Evolutionary conservation across 2,797 vertebrate genomes (phyloP).

Genomic region (Australoheros facetus): DNA sequence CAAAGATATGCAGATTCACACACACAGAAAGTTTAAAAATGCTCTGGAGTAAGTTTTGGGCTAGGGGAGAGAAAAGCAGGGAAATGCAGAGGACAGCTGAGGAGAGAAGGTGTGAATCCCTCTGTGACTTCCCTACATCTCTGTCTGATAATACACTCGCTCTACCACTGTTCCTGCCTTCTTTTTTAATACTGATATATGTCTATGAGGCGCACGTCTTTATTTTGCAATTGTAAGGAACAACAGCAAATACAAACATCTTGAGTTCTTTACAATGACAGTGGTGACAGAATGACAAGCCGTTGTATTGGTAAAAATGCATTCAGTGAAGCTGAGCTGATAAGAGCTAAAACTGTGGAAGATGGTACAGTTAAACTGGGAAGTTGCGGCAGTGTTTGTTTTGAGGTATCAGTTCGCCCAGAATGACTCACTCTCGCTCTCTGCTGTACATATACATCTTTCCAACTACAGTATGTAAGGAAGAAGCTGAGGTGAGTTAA

Average conservation of each 20-base stretch:
- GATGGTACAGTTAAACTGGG: slow-evolving; percentile 1
- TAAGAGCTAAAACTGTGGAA: not conserved
- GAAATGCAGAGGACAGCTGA: not conserved
- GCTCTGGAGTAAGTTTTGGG: slow-evolving; percentile 6
- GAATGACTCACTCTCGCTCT: slow-evolving; percentile 36
- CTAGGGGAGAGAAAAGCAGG: not conserved
- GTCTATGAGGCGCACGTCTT: slow-evolving; percentile 29
- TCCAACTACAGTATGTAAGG: slow-evolving; percentile 42
- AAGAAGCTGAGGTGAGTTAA: slow-evolving; percentile 66
- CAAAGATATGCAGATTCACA: slow-evolving; percentile 37
- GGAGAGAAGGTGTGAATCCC: slow-evolving; percentile 19
- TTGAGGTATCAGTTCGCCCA: slow-evolving; percentile 4
- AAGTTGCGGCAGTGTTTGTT: slow-evolving; percentile 17
- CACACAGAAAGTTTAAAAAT: slow-evolving; percentile 30
- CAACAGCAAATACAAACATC: slow-evolving; percentile 22
- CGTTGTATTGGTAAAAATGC: slow-evolving; percentile 6
- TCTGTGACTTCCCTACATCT: slow-evolving; percentile 23
- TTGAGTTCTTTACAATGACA: not conserved
- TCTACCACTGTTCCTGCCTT: not conserved
- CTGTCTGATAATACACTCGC: slow-evolving; percentile 33
- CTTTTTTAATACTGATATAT: slow-evolving; percentile 24
- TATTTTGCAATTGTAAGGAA: slow-evolving; percentile 22
- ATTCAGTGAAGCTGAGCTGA: not conserved
- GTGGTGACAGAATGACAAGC: slow-evolving; percentile 34
- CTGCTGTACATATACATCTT: slow-evolving; percentile 36